Conservation (phyloP, 1,140 invertebrate species). For the Adoxophyes honmai region DNA sequence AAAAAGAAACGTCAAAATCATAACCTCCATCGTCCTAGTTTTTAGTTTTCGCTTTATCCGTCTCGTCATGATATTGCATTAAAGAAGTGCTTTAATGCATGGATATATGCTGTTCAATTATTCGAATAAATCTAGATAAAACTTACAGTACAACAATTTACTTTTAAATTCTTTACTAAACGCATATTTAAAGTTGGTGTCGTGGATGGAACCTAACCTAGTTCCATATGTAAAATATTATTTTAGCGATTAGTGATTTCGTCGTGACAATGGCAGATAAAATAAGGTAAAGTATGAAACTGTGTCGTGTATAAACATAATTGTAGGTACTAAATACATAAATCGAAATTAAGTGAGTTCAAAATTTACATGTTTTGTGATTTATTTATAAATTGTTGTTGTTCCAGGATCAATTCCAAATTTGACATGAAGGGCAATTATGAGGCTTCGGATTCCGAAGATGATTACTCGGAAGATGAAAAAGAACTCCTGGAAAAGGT, state of each 20-base stretch:
- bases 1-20: no score
- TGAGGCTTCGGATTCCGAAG: constrained; percentile 83
- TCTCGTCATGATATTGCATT: no score
- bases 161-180: no score
- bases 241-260: constrained; percentile 3
- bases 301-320: no score
- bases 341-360: background rate
- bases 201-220: constrained; percentile 15
- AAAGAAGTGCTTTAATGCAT: no score
- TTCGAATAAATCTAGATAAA: no score
- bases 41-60: no score
- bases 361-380: background rate
- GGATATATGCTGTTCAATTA: no score
- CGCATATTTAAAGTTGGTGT: no score
- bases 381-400: constrained; percentile 17
- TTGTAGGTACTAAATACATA: background rate
- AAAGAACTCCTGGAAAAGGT: constrained; percentile 81
- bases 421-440: constrained; percentile 75
- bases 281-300: constrained; percentile 26
- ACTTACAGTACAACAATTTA: no score
- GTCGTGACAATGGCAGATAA: constrained; percentile 27
- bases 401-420: constrained; percentile 61
- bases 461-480: constrained; percentile 83
- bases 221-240: constrained; percentile 14
- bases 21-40: no score